phyloP scores from a whole-genome alignment of 1,140 invertebrate genomes.

The Trachymyrmex cornetzi region DNA sequence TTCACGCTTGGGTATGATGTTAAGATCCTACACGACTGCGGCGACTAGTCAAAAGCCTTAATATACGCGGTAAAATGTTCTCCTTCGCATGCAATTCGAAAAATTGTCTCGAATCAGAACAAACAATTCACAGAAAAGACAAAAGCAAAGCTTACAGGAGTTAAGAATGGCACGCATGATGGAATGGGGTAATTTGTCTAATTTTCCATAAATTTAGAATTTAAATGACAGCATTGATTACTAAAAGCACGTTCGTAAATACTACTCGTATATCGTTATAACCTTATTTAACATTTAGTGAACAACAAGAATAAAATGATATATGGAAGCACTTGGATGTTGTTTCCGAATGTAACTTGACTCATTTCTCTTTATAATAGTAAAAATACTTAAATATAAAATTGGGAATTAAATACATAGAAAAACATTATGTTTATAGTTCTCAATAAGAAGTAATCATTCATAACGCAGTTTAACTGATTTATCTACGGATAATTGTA shows the following conservation, averaged over 20 bases:
- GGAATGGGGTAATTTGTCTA: neutral
- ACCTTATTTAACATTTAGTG: too few relatives aligned
- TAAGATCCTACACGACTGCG: too few relatives aligned
- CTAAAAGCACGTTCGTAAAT: neutral
- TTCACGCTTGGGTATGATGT: too few relatives aligned
- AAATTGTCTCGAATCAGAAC: neutral
- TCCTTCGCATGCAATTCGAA: neutral
- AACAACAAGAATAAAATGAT: too few relatives aligned
- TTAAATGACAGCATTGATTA: neutral
- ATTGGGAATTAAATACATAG: slow-evolving; percentile 5
- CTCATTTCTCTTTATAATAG: neutral
- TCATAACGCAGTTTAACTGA: neutral
- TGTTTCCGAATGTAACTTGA: too few relatives aligned
- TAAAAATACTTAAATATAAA: neutral
- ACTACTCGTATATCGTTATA: too few relatives aligned
- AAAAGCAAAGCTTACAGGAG: neutral
- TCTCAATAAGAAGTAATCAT: neutral
- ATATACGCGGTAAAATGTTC: neutral
- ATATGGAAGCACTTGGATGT: too few relatives aligned
- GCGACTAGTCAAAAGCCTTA: too few relatives aligned
- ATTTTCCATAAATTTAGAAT: neutral
- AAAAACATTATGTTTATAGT: slow-evolving; percentile 20
- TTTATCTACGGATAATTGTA: neutral
- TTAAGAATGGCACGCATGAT: neutral
- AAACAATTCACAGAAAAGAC: neutral